A percentile compares a stretch with the other conserved stretches of the same genome.
Conservation (phyloP, 2,888 invertebrate species). For the Drosophila diplacantha region DNA sequence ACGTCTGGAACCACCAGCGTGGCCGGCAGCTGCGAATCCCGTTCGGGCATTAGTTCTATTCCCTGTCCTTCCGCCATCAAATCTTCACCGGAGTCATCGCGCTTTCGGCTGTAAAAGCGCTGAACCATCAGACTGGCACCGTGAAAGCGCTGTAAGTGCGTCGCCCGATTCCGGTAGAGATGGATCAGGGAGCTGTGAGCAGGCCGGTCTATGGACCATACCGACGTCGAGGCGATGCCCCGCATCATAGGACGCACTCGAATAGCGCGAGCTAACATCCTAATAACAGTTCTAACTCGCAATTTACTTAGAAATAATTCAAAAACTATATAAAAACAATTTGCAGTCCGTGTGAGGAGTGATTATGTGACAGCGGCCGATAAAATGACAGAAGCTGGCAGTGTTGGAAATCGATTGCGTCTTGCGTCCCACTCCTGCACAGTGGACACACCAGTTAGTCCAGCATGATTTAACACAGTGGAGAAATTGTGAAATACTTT, state of each 20-base stretch:
- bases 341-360: conserved; percentile 43
- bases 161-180: conserved; percentile 38
- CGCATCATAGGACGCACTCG: conserved; percentile 55
- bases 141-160: conserved; percentile 29
- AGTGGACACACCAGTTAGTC: conserved; percentile 1
- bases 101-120: conserved; percentile 53
- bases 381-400: conserved; percentile 53
- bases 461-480: neutral
- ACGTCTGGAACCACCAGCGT: conserved; percentile 96
- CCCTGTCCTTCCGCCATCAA: conserved; percentile 34
- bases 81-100: conserved; percentile 54
- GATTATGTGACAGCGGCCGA: conserved; percentile 66
- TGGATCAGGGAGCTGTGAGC: conserved; percentile 46
- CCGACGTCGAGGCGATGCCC: conserved; percentile 43
- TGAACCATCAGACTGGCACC: conserved; percentile 40
- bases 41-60: conserved; percentile 56
- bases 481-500: conserved; percentile 2
- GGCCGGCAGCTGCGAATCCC: conserved; percentile 82
- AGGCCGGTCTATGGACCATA: conserved; percentile 39
- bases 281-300: conserved; percentile 10
- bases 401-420: conserved; percentile 19
- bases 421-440: neutral
- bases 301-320: conserved; percentile 39
- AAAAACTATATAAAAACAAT: conserved; percentile 33
- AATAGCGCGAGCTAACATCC: conserved; percentile 55